phyloP scores from a whole-genome alignment of 2,113 vertebrate genomes.

The Notothenia coriiceps region DNA sequence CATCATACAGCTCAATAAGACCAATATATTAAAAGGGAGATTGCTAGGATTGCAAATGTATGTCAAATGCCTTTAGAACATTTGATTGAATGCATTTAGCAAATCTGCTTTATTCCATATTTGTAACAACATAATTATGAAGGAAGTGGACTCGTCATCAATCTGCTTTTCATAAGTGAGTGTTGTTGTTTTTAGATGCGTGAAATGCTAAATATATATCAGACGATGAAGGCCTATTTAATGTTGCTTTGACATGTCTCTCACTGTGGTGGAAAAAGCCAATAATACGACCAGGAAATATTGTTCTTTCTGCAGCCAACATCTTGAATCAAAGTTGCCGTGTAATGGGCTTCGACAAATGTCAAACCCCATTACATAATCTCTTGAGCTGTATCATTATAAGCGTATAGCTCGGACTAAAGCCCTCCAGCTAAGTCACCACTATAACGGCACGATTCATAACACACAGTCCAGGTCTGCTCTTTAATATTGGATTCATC shows the following conservation, averaged over 20 bases:
- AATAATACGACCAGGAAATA: conserved; percentile 8
- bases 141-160: neutral
- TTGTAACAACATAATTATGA: neutral
- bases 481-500: conserved; percentile 1
- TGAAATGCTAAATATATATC: neutral
- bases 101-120: too few species aligned
- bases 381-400: conserved; percentile 55
- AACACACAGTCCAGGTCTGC: neutral
- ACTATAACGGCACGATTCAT: neutral
- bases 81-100: neutral
- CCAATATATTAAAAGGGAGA: neutral
- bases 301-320: conserved; percentile 19
- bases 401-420: conserved; percentile 44
- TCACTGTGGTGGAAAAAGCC: neutral
- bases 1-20: neutral
- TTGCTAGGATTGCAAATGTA: too few species aligned
- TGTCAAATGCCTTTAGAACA: neutral
- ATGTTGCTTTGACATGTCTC: neutral
- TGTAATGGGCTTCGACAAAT: conserved; percentile 67
- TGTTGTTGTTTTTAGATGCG: neutral
- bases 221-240: neutral
- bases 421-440: conserved; percentile 22
- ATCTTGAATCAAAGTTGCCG: conserved; percentile 56
- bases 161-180: neutral
- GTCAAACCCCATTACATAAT: conserved; percentile 64